phyloP scores from a whole-genome alignment of 1,140 invertebrate genomes.

The Drosophila nebulosa region DNA sequence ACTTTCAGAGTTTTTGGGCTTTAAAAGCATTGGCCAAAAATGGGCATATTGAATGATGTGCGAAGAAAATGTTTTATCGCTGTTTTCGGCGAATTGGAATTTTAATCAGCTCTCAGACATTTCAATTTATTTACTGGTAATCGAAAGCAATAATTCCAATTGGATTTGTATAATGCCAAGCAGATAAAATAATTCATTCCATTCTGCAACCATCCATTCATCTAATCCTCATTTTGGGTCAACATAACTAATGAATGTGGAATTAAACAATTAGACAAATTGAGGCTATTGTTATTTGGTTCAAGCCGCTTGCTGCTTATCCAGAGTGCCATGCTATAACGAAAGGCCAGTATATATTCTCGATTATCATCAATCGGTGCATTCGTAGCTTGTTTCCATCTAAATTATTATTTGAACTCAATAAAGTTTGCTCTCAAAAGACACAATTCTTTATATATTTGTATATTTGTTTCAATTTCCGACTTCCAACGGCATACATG shows the following conservation, averaged over 20 bases:
- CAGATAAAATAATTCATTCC: not conserved
- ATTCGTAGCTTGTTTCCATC: no score
- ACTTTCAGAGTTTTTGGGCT: constrained; percentile 33
- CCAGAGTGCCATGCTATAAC: no score
- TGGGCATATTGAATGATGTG: constrained; percentile 46
- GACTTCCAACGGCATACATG: no score
- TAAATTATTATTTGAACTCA: no score
- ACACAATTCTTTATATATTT: no score
- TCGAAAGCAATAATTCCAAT: not conserved
- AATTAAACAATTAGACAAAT: not conserved
- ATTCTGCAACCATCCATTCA: not conserved
- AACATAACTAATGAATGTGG: no score
- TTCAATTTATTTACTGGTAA: constrained; percentile 2
- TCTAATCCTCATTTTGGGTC: not conserved
- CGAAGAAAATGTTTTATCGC: constrained; percentile 26
- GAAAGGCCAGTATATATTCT: no score
- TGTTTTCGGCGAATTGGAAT: constrained; percentile 35
- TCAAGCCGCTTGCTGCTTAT: no score
- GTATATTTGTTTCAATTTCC: no score
- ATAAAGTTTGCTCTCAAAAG: no score
- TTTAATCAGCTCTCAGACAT: constrained; percentile 9
- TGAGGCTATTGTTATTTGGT: not conserved
- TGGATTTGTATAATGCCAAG: not conserved
- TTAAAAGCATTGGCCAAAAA: constrained; percentile 50
- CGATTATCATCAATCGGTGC: no score